Percentiles rank a stretch among this genome's conserved stretches.
Conservation (phyloP, 1,140 invertebrate genomes). For the Pissodes strobi region DNA sequence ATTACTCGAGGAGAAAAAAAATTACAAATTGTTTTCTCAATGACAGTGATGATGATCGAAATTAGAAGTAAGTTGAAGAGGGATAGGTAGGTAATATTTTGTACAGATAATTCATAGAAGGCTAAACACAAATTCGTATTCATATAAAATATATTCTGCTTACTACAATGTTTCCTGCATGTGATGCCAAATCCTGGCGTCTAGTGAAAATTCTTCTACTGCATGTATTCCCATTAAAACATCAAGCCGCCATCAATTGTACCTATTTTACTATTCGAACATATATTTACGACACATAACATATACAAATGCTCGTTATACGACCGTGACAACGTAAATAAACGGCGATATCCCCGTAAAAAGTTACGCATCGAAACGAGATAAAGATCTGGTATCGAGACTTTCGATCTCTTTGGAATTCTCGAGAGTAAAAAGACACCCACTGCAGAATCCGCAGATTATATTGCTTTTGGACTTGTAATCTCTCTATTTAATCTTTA, state of each 20-base stretch:
- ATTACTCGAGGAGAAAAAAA: too few species aligned
- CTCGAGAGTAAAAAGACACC: constrained; percentile 13
- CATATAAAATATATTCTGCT: too few species aligned
- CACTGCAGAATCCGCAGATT: constrained; percentile 14
- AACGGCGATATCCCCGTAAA: constrained; percentile 10
- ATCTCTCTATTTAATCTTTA: constrained; percentile 11
- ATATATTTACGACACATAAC: constrained; percentile 9
- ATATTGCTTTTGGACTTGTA: constrained; percentile 6
- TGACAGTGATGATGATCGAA: too few species aligned
- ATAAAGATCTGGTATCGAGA: constrained; percentile 6
- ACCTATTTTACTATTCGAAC: background rate
- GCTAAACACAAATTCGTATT: too few species aligned
- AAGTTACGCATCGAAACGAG: constrained; percentile 10
- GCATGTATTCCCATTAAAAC: too few species aligned
- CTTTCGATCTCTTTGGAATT: constrained; percentile 7
- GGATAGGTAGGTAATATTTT: too few species aligned
- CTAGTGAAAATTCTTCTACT: too few species aligned
- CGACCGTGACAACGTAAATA: constrained; percentile 12
- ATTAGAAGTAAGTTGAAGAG: too few species aligned
- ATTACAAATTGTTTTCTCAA: too few species aligned
- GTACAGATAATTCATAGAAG: too few species aligned
- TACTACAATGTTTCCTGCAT: too few species aligned
- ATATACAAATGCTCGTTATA: constrained; percentile 14
- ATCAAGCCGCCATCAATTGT: background rate
- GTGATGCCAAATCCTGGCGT: too few species aligned